Conservation (phyloP, 2,888 invertebrate species). For the Scaptomyza reducta region DNA sequence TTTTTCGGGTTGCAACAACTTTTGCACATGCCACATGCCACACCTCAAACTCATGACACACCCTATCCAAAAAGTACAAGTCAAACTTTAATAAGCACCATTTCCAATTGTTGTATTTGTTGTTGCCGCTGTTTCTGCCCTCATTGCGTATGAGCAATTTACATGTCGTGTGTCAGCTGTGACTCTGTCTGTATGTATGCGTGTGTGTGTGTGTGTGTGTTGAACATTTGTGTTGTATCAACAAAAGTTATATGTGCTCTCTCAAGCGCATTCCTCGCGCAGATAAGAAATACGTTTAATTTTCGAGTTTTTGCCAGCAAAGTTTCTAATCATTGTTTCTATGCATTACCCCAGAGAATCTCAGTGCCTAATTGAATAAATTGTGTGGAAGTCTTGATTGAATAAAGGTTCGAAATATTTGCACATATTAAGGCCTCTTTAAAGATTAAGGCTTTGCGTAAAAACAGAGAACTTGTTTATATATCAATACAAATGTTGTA, state of each 20-base stretch:
- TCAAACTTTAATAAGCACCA: slow-evolving; percentile 72
- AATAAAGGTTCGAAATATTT: background rate
- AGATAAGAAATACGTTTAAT: slow-evolving; percentile 59
- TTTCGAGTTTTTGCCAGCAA: slow-evolving; percentile 28
- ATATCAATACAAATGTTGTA: background rate
- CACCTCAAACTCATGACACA: slow-evolving; percentile 23
- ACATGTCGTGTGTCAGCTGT: slow-evolving; percentile 58
- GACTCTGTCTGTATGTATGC: slow-evolving; percentile 19
- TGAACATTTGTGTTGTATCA: slow-evolving; percentile 45
- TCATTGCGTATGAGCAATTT: slow-evolving; percentile 74
- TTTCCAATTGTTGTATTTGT: slow-evolving; percentile 43
- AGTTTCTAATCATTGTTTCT: slow-evolving; percentile 32
- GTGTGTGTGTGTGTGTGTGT: slow-evolving; percentile 8
- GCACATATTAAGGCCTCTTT: background rate
- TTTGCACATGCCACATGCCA: slow-evolving; percentile 29
- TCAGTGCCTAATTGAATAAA: slow-evolving; percentile 6
- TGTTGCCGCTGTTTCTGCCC: slow-evolving; percentile 44
- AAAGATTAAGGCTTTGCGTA: background rate
- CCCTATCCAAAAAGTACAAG: slow-evolving; percentile 56
- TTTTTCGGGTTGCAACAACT: slow-evolving; percentile 69
- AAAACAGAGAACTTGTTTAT: too few relatives aligned
- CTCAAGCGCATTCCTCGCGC: slow-evolving; percentile 62
- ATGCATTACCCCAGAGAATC: slow-evolving; percentile 8
- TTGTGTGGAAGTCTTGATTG: background rate
- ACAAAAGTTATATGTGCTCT: slow-evolving; percentile 60